These are phyloP conservation scores for Pocillopora meandrina DNA, from an alignment of 92 coral and sea anemone genomes.

Conservation along the genomic window DNA sequence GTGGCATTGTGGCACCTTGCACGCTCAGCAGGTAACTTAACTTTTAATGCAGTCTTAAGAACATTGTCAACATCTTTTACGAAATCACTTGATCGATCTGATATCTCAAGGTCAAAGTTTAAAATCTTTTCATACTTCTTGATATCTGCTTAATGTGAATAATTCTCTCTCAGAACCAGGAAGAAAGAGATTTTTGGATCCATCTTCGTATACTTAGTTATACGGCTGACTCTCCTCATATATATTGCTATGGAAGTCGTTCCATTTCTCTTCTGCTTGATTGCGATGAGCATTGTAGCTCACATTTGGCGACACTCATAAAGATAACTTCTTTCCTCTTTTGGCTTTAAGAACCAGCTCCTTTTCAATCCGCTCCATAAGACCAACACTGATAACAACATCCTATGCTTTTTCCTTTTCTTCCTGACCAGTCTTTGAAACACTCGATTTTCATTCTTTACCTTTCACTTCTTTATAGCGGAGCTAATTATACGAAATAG, in stretches of 20 bases:
- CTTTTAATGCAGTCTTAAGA: background rate
- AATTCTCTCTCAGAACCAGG: background rate
- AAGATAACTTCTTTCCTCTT: slow-evolving; percentile 48
- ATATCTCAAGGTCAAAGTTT: slow-evolving; percentile 51
- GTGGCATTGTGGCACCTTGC: slow-evolving; percentile 16
- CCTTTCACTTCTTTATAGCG: slow-evolving; percentile 40
- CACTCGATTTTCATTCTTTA: slow-evolving; percentile 53
- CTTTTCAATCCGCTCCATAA: slow-evolving; percentile 60
- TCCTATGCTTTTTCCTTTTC: slow-evolving; percentile 34
- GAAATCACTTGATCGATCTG: slow-evolving; percentile 27
- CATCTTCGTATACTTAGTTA: slow-evolving; percentile 3
- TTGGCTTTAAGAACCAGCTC: slow-evolving; percentile 49
- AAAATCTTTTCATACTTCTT: slow-evolving; percentile 14
- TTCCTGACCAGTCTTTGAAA: slow-evolving; percentile 44
- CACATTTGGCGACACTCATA: slow-evolving; percentile 32
- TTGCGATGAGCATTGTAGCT: slow-evolving; percentile 5
- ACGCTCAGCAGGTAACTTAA: background rate
- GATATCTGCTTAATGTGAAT: background rate
- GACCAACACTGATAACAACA: slow-evolving; percentile 44
- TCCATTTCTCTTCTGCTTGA: slow-evolving; percentile 55
- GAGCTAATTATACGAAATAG: too few relatives aligned
- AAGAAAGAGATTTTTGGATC: background rate
- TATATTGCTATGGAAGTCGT: background rate
- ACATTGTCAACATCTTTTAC: slow-evolving; percentile 13
- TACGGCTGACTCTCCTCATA: slow-evolving; percentile 23